phyloP scores from a whole-genome alignment of 2,888 invertebrate genomes.

The Cinara cedri region DNA sequence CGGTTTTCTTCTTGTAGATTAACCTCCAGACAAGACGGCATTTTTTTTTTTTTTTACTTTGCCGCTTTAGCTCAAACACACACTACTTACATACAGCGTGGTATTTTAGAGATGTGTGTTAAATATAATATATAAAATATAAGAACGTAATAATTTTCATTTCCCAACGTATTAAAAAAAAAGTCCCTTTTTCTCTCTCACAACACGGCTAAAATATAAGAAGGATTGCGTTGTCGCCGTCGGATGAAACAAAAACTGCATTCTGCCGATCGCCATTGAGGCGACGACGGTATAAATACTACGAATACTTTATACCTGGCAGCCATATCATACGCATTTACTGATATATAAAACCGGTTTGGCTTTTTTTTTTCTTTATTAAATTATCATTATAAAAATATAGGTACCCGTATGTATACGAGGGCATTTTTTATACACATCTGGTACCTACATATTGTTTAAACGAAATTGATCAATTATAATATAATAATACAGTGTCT shows the following conservation, averaged over 20 bases:
- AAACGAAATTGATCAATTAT: no score
- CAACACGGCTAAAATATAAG: slow-evolving; percentile 33
- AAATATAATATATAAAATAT: slow-evolving; percentile 46
- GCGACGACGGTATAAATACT: slow-evolving; percentile 55
- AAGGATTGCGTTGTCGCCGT: slow-evolving; percentile 44
- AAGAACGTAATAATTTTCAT: slow-evolving; percentile 47
- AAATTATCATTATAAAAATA: slow-evolving; percentile 29
- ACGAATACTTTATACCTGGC: slow-evolving; percentile 27
- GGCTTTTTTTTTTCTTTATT: slow-evolving; percentile 13
- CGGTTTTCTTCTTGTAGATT: slow-evolving; percentile 25
- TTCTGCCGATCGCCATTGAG: slow-evolving; percentile 54
- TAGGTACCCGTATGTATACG: neutral
- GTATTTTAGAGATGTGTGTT: slow-evolving; percentile 26
- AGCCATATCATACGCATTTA: neutral
- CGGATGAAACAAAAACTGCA: slow-evolving; percentile 55
- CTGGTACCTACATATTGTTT: no score
- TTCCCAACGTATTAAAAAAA: slow-evolving; percentile 25
- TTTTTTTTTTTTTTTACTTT: slow-evolving; percentile 27
- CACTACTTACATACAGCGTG: neutral
- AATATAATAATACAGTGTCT: no score
- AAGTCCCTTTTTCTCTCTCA: slow-evolving; percentile 21
- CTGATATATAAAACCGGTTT: slow-evolving; percentile 38
- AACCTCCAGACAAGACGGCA: slow-evolving; percentile 45
- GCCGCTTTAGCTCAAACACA: slow-evolving; percentile 28
- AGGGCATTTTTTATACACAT: no score